Percentiles rank a stretch among this genome's conserved stretches.
Evolutionary conservation across 2,113 vertebrate species (phyloP).

Genomic region (Dicaeum eximium): DNA sequence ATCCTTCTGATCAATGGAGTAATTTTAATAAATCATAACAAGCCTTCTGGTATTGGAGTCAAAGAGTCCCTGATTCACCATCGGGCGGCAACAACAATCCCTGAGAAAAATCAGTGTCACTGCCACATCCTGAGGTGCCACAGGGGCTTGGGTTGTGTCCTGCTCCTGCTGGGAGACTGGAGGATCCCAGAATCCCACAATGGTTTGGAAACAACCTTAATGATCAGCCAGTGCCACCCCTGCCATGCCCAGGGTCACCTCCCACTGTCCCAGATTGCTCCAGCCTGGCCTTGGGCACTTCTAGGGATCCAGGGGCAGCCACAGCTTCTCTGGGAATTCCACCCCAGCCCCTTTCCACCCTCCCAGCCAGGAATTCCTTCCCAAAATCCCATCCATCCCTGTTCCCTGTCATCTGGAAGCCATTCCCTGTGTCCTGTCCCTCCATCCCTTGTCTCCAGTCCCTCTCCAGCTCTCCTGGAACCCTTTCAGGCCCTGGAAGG

Average conservation of each 20-base stretch:
- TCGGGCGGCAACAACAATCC: too few relatives aligned
- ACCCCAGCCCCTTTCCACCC: accelerated
- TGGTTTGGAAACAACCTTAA: not conserved
- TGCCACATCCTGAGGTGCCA: not conserved
- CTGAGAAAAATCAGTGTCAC: accelerated
- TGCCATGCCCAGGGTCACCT: not conserved
- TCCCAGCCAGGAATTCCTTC: not conserved
- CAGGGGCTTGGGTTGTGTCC: not conserved
- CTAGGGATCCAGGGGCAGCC: not conserved
- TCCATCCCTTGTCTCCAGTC: too few relatives aligned
- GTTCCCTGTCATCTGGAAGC: accelerated
- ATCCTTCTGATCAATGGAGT: too few relatives aligned
- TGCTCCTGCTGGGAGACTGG: not conserved
- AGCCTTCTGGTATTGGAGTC: too few relatives aligned
- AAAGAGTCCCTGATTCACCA: too few relatives aligned
- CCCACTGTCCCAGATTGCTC: accelerated
- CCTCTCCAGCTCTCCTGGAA: not conserved
- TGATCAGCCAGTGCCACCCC: not conserved
- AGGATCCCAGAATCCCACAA: not conserved
- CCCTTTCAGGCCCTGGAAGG: accelerated
- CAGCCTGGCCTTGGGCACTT: not conserved
- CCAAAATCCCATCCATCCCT: accelerated
- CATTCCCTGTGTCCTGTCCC: not conserved
- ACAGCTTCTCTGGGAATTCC: not conserved
- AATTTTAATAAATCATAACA: too few relatives aligned